Evolutionary conservation across 2,888 invertebrate species (phyloP).

Genomic region (Kryphioiulus occultus): DNA sequence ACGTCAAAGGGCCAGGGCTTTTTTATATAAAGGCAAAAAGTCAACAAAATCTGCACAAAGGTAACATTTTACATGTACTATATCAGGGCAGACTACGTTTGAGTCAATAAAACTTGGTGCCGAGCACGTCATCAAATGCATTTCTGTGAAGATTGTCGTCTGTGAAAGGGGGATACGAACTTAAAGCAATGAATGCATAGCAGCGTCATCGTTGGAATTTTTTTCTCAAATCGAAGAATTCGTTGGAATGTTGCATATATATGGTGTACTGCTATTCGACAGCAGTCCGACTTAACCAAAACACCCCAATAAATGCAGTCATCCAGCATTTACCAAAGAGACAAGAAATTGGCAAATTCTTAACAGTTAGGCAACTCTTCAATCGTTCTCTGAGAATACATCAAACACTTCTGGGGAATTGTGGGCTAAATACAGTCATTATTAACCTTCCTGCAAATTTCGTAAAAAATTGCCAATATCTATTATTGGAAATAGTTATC

Average conservation of each 20-base stretch:
- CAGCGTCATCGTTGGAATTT: not conserved
- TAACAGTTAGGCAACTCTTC: too few relatives aligned
- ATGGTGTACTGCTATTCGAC: not conserved
- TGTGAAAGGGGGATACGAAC: not conserved
- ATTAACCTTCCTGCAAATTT: too few relatives aligned
- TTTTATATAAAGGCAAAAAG: not conserved
- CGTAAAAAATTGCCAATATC: too few relatives aligned
- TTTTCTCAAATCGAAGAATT: not conserved
- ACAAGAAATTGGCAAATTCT: too few relatives aligned
- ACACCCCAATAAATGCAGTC: too few relatives aligned
- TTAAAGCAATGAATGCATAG: slow-evolving; percentile 13
- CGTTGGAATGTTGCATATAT: not conserved
- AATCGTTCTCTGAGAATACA: too few relatives aligned
- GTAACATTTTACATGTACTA: not conserved
- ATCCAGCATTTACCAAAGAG: too few relatives aligned
- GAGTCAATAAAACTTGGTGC: not conserved
- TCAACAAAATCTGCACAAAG: not conserved
- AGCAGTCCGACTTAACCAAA: not conserved
- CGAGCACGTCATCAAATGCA: not conserved
- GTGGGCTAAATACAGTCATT: too few relatives aligned
- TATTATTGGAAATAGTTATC: too few relatives aligned
- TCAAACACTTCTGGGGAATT: too few relatives aligned
- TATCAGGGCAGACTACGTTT: not conserved
- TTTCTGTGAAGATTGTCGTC: not conserved
- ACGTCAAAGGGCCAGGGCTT: not conserved